A percentile compares a stretch with the other conserved stretches of the same genome.
Conservation (phyloP, 2,797 vertebrate species). For the Xerus rutilus region DNA sequence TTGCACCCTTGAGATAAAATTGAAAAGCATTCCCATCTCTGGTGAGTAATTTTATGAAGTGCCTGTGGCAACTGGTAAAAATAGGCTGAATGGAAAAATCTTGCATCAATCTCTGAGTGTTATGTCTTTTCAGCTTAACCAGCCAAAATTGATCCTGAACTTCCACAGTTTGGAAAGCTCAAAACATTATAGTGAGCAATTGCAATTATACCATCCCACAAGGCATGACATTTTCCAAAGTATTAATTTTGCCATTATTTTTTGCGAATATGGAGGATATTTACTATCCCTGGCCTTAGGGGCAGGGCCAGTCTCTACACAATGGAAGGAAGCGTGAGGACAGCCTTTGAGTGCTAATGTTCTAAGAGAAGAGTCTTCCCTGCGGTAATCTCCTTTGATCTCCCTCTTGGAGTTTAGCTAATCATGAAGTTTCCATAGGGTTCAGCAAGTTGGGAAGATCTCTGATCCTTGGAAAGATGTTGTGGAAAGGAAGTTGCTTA, state of each 20-base stretch:
- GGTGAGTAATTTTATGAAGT: conserved; percentile 75
- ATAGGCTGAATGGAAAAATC: conserved; percentile 46
- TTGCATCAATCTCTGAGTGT: background rate
- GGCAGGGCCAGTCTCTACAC: background rate
- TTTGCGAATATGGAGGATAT: background rate
- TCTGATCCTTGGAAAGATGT: background rate
- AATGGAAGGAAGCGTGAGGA: background rate
- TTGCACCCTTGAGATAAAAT: conserved; percentile 51
- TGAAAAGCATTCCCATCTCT: conserved; percentile 20
- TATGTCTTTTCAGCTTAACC: background rate
- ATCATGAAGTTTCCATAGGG: background rate
- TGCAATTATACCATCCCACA: background rate
- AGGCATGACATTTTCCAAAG: background rate
- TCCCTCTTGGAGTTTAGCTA: background rate
- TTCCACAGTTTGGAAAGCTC: background rate
- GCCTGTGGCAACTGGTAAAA: conserved; percentile 11
- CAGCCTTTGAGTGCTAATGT: background rate
- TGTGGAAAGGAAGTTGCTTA: background rate
- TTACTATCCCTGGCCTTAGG: background rate
- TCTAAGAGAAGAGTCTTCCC: background rate
- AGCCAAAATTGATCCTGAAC: background rate
- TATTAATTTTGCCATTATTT: background rate
- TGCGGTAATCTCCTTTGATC: background rate
- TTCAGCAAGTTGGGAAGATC: background rate
- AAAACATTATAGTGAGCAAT: background rate